phyloP scores from a whole-genome alignment of 2,113 vertebrate species.

The Thinocorus orbignyianus region DNA sequence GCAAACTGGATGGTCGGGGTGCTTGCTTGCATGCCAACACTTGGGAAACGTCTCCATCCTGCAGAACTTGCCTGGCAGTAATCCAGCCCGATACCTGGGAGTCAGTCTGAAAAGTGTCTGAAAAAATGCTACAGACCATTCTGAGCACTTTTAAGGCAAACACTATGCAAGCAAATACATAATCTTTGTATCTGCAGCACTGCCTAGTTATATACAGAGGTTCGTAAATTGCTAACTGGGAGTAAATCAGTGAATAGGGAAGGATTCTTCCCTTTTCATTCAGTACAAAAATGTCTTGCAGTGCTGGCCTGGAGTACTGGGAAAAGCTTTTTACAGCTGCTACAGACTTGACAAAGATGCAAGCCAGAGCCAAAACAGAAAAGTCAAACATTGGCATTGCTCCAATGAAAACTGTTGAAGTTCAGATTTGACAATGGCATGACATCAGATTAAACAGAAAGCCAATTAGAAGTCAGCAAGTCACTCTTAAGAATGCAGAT shows the following conservation, averaged over 20 bases:
- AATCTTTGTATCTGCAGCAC: neutral
- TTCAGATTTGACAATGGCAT: neutral
- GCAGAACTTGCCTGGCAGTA: rapidly evolving
- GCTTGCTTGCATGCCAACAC: neutral
- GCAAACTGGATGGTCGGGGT: neutral
- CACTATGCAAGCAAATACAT: neutral
- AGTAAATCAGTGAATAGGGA: neutral
- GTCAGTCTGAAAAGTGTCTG: neutral
- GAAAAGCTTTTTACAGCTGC: neutral
- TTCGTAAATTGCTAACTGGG: neutral
- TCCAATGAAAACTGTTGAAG: neutral
- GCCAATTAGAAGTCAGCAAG: neutral
- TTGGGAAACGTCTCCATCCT: neutral
- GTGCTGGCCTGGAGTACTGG: neutral
- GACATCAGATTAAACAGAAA: neutral
- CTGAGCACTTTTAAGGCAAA: neutral
- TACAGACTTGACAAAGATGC: neutral
- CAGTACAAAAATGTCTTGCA: neutral
- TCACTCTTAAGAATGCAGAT: neutral
- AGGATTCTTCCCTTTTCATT: neutral
- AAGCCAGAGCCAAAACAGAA: neutral
- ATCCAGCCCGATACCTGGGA: neutral
- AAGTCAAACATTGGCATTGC: neutral
- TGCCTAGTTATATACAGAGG: neutral
- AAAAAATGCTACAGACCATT: neutral